Evolutionary conservation across 2,888 invertebrate genomes (phyloP), one percentile per base, ranked within the genome.

Genomic region (Rhimphoctona megacephalus): DNA sequence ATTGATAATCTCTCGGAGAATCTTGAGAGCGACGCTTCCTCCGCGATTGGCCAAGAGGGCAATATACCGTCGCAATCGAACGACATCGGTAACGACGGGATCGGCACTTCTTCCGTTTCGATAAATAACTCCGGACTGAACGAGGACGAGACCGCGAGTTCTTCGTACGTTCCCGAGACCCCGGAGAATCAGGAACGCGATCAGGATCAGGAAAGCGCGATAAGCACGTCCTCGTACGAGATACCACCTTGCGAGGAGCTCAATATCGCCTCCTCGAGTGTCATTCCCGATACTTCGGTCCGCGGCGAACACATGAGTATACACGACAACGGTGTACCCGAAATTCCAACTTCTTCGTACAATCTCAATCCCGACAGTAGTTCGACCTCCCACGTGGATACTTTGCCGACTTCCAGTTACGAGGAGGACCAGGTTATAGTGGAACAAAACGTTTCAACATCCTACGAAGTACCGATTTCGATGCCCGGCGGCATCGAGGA

Each of bases 141-240:
- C 79, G 94, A 94, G 76, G 94, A 94, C 66, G 94, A 94, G 72
- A 94, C 93, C 0, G 94, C 94, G 1, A 93, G 94, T 54, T 94
- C 94, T 11, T 94, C 94, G 0, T 94, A 94, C 46, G 93, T 94
- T 1, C 94, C 94, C 3, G 94, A 94, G 86, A 94, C 94, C 0
- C 94, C 94, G 4, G 94, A 94, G 69, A 93, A 91, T 57, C 94
- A 94, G 57, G 94, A 94, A 78, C 91, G 94, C 22, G 94, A 94
- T 83, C 94, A 94, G 67, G 94, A 94, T 85, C 94, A 94, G 81
- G 94, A 94, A 69, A 94, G 94, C 83, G 94, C 94, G 11, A 94
- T 94, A 72, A 94, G 94, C 83, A 94, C 94, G 0, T 94, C 94
- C 0, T 94, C 94, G 4, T 94, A 94, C 54, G 94, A 94, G 43